These are phyloP conservation scores for Fratercula arctica DNA, from an alignment of 2,797 vertebrate species.

Conservation along the genomic window DNA sequence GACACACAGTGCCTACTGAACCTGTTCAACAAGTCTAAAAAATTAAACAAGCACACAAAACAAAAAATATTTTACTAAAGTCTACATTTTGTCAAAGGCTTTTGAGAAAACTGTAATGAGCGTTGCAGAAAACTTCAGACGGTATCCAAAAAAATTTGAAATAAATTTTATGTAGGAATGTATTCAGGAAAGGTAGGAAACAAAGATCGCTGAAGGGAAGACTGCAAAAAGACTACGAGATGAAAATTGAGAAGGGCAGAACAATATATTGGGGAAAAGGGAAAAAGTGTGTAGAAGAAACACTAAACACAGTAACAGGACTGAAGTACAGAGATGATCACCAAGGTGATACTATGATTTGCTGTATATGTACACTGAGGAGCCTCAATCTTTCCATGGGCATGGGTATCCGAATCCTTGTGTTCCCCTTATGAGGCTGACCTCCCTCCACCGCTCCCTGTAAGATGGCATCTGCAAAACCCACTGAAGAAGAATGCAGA, in stretches of 20 bases:
- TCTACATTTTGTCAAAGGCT: neutral
- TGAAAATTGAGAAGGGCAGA: neutral
- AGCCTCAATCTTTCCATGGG: neutral
- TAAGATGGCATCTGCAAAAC: neutral
- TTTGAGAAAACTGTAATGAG: neutral
- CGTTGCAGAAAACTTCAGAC: neutral
- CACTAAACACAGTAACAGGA: neutral
- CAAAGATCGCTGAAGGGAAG: neutral
- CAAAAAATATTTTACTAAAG: neutral
- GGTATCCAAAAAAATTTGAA: neutral
- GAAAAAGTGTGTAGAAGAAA: neutral
- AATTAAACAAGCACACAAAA: neutral
- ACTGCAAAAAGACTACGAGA: neutral
- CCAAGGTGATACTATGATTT: neutral
- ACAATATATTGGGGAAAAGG: neutral
- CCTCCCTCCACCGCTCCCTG: neutral
- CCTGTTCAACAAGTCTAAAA: neutral
- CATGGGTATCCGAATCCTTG: neutral
- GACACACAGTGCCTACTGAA: neutral
- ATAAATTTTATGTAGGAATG: neutral
- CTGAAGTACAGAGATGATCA: neutral
- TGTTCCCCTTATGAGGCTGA: neutral
- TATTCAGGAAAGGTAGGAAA: neutral
- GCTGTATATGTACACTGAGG: neutral
- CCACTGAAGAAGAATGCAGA: neutral